Evolutionary conservation across 2,888 invertebrate genomes (phyloP).

Genomic region (Agonopterix arenella): DNA sequence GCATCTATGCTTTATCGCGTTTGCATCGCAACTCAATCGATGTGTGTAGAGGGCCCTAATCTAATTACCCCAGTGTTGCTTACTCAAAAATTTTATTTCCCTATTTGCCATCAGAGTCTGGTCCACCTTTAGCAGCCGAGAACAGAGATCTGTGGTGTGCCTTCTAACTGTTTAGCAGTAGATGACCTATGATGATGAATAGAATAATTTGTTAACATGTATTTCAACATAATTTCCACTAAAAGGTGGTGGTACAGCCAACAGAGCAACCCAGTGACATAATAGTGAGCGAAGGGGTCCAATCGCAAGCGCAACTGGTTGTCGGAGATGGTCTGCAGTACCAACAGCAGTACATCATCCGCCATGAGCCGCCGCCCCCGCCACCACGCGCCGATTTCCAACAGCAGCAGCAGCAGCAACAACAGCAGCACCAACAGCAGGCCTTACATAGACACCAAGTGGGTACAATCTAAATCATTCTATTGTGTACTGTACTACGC

Average conservation of each 20-base stretch:
- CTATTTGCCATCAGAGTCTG: too few species aligned
- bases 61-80: too few species aligned
- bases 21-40: too few species aligned
- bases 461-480: neutral
- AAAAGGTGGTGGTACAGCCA: slow-evolving; percentile 71
- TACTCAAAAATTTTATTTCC: too few species aligned
- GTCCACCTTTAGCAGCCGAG: too few species aligned
- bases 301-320: slow-evolving; percentile 57
- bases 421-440: slow-evolving; percentile 43
- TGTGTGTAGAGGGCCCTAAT: too few species aligned
- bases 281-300: slow-evolving; percentile 70
- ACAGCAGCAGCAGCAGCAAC: slow-evolving; percentile 45
- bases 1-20: too few species aligned
- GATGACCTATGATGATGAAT: too few species aligned
- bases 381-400: slow-evolving; percentile 52
- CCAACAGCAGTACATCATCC: slow-evolving; percentile 68
- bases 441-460: slow-evolving; percentile 40
- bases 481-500: too few species aligned
- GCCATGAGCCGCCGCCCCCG: slow-evolving; percentile 57
- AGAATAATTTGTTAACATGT: neutral
- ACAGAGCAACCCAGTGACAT: slow-evolving; percentile 73
- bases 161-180: too few species aligned
- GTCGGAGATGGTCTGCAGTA: slow-evolving; percentile 67
- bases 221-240: neutral
- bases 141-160: too few species aligned